Evolutionary conservation across 1,140 invertebrate species (phyloP), one percentile per base, ranked within the genome.

Genomic region (Drosophila lini): DNA sequence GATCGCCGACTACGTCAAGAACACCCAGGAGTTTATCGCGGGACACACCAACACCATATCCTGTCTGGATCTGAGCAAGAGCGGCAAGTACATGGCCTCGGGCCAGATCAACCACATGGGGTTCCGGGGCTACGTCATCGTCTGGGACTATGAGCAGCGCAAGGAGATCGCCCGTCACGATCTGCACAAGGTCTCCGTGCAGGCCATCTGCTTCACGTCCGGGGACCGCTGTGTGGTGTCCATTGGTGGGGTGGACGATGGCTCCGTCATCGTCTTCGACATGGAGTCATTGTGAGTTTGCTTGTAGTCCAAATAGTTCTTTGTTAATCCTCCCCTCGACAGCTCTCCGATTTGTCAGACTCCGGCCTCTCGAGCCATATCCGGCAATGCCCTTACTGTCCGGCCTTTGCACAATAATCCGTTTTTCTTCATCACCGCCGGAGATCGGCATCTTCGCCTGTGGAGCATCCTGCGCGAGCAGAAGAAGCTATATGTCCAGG

Each of bases 81-180:
- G 94, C 71, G 97, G 97, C 42, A 95, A 95, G 31, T 97, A 95
- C 80, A 93, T 98, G 38, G 97, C 96, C 22, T 97, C 97, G 10
- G 97, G 98, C 0, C 97, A 98, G 92, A 94, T 97, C 11, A 98
- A 96, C 86, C 95, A 98, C 82, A 97, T 97, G 91, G 97, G 97
- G 7, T 98, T 98, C 90, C 97, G 97, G 94, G 96, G 97, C 6
- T 94, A 94, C 68, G 95, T 97, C 0, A 97, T 98, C 75, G 91
- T 99, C 16, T 99, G 97, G 97, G 95, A 98, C 88, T 98, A 96
- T 84, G 93, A 95, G 8, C 94, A 93, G 42, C 94, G 94, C 65
- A 93, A 92, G 36, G 91, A 95, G 47, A 91, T 96, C 44, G 93
- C 94, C 1, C 95, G 94, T 56, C 95, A 98, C 91, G 95, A 96